phyloP scores from a whole-genome alignment of 2,113 vertebrate genomes.

The Halichoerus grypus region DNA sequence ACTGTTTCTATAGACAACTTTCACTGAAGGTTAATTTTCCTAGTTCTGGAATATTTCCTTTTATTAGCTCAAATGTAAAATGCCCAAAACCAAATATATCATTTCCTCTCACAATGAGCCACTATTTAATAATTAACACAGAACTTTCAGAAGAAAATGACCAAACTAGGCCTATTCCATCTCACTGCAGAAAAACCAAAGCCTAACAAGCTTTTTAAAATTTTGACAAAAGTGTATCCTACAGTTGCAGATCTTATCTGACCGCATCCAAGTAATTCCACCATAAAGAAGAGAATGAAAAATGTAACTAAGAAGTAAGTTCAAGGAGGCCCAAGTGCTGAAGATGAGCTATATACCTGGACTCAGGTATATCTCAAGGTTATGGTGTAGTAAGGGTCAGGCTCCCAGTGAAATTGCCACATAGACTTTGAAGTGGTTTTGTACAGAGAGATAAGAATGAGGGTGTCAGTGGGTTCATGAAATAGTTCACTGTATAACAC shows the following conservation, averaged over 20 bases:
- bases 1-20: not conserved
- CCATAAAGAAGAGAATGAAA: not conserved
- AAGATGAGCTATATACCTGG: not conserved
- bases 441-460: not conserved
- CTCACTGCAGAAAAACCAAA: not conserved
- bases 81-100: not conserved
- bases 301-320: not conserved
- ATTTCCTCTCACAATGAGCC: not conserved
- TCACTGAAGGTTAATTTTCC: not conserved
- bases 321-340: not conserved
- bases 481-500: not conserved
- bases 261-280: not conserved
- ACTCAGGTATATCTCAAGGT: not conserved
- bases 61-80: not conserved
- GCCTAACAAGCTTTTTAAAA: not conserved
- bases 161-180: not conserved
- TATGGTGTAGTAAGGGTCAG: not conserved
- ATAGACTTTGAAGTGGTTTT: not conserved
- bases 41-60: not conserved
- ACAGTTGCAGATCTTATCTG: not conserved
- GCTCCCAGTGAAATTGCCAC: not conserved
- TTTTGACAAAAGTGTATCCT: not conserved
- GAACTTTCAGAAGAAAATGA: not conserved
- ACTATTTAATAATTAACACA: constrained; percentile 16
- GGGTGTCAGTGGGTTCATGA: not conserved